Percentiles rank a stretch among this genome's conserved stretches.
phyloP scores from a whole-genome alignment of 2,797 vertebrate species.

The Falco peregrinus region DNA sequence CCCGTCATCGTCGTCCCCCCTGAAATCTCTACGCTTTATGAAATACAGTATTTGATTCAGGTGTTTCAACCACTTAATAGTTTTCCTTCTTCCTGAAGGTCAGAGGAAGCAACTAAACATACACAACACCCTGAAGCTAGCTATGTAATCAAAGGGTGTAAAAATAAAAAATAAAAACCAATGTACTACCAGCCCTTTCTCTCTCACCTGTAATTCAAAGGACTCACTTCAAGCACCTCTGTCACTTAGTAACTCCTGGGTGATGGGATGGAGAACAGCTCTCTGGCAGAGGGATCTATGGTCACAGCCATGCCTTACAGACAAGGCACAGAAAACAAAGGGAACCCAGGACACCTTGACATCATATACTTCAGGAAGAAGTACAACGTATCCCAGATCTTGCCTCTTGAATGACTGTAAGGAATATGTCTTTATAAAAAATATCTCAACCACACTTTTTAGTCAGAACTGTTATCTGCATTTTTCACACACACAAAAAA shows the following conservation, averaged over 20 bases:
- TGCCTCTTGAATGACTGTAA: neutral
- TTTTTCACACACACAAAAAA: neutral
- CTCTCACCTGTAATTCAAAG: neutral
- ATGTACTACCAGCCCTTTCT: neutral
- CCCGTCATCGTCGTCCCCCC: no score
- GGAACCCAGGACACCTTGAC: neutral
- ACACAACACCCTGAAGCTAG: neutral
- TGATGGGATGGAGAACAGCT: neutral
- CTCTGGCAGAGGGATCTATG: neutral
- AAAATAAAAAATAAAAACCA: neutral
- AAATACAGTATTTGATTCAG: neutral
- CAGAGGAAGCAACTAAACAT: neutral
- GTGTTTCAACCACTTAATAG: neutral
- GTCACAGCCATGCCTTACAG: neutral
- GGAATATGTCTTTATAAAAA: neutral
- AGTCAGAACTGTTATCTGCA: neutral
- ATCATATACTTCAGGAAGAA: neutral
- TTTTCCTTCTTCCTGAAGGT: neutral
- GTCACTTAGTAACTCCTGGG: neutral
- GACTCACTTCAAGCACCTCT: neutral
- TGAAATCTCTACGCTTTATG: no score
- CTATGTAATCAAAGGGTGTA: neutral
- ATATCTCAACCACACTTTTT: neutral
- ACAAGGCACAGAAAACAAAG: neutral
- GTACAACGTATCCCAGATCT: neutral